Base-by-base conservation (phyloP, 2,797 vertebrate species). In the Melanotaenia trifasciata region DNA sequence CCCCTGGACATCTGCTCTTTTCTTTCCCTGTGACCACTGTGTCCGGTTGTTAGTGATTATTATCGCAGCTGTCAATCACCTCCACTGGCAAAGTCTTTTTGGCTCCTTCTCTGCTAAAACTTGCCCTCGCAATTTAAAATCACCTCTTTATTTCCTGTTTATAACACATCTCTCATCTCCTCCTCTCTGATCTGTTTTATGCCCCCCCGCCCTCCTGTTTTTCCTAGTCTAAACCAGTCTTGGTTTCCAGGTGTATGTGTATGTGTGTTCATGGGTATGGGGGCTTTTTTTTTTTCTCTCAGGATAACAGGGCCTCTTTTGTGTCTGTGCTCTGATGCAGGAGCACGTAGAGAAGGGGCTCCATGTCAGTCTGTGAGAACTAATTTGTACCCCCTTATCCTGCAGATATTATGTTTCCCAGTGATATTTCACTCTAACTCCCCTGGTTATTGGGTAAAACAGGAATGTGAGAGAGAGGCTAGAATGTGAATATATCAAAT, bases 61-160 rank as follows among this genome's bases (percentile, higher is more conserved):
- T 93, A 94, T 87, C 81, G 16, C 67, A 89, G 79, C 91, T 89
- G 90, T 91, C 93, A 92, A 53, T 94, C 92, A 94, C 81, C 45
- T 74, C 68, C n/a, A 1, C 72, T 84, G 77, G 83, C 24, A 16
- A 72, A 10, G 71, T 59, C 62, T 68, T 58, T 70, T 71, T 30
- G 43, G 63, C 59, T 72, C 57, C 54, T 24, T 67, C 67, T 68
- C 36, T 11, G 58, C 66, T 74, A 64, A 47, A 32, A 50, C 70
- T 70, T 51, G 74, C 82, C 69, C 62, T 62, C 8, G 32, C 40
- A 43, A 67, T 54, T 72, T 51, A 57, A 33, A 79, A 69, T 84
- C 70, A 77, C 72, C 51, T 59, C 67, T 67, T 64, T 59, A 16
- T 26, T 68, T 76, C 56, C 67, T 64, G 58, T 77, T 78, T 74